Evolutionary conservation across 2,113 vertebrate genomes (phyloP).

Genomic region (Opisthocomus hoazin): DNA sequence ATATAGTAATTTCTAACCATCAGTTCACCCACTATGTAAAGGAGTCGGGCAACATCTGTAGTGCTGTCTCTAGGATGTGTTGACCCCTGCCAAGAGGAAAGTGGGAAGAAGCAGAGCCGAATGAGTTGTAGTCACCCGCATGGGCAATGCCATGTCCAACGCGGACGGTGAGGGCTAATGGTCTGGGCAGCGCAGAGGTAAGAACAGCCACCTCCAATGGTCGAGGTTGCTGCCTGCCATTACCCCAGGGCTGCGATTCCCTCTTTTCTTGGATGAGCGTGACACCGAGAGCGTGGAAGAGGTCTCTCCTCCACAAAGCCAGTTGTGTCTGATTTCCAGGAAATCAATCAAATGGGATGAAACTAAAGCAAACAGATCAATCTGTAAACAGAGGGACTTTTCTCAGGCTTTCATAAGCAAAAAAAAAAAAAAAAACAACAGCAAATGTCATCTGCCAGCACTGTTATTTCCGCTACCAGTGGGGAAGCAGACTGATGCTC

Average conservation of each 20-base stretch:
- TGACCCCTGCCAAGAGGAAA: not conserved
- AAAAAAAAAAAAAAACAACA: not conserved
- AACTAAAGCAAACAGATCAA: conserved; percentile 25
- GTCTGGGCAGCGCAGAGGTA: not conserved
- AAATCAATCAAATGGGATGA: not conserved
- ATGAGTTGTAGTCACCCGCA: not conserved
- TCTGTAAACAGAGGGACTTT: not conserved
- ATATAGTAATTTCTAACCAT: not conserved
- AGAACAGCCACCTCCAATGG: not conserved
- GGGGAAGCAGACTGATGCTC: not conserved
- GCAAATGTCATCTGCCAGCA: not conserved
- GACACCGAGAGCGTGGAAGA: accelerated
- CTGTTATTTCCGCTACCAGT: not conserved
- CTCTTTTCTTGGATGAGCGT: not conserved
- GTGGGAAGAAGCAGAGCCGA: not conserved
- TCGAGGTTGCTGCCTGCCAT: not conserved
- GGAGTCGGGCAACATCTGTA: not conserved
- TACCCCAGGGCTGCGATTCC: not conserved
- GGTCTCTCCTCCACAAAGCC: not conserved
- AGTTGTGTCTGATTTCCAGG: not conserved
- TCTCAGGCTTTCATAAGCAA: not conserved
- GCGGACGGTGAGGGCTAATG: not conserved
- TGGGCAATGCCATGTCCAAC: not conserved
- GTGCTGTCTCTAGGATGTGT: not conserved
- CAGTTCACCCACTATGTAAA: not conserved